These are phyloP conservation scores for Mastacembelus armatus DNA, from an alignment of 2,797 vertebrate species.

Conservation along the genomic window DNA sequence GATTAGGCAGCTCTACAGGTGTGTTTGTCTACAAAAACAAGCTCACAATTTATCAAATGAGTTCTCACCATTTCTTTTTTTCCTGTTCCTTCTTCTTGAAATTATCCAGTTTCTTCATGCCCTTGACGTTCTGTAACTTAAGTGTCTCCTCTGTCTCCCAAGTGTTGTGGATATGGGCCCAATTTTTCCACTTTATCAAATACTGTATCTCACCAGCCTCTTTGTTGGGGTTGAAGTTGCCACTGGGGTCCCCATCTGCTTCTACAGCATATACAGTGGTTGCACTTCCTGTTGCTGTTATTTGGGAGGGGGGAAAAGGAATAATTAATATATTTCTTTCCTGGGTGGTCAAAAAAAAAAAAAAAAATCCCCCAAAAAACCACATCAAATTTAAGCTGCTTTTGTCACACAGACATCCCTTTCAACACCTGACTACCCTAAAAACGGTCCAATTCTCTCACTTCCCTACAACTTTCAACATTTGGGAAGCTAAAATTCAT, in stretches of 20 bases:
- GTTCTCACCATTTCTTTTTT: constrained; percentile 90
- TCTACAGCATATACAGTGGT: constrained; percentile 98
- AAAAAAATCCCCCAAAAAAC: too few relatives aligned
- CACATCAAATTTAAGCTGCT: too few relatives aligned
- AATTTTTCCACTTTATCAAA: constrained; percentile 99
- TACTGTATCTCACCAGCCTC: constrained; percentile 93
- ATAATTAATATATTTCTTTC: not conserved
- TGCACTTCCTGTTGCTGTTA: constrained; percentile 90
- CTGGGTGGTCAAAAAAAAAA: too few relatives aligned
- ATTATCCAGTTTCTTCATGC: constrained; percentile 99
- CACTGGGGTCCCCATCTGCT: constrained; percentile 95
- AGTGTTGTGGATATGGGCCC: constrained; percentile 99
- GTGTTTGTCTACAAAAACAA: too few relatives aligned
- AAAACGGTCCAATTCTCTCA: too few relatives aligned
- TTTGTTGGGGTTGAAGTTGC: constrained; percentile 88
- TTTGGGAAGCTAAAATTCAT: too few relatives aligned
- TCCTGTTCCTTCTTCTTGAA: constrained; percentile 99
- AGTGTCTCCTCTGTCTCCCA: constrained; percentile 98
- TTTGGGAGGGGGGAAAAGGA: not conserved
- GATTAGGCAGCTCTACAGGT: too few relatives aligned
- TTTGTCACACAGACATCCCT: too few relatives aligned
- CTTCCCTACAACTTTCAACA: too few relatives aligned
- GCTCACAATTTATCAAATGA: too few relatives aligned
- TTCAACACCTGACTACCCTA: too few relatives aligned
- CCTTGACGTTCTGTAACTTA: constrained; percentile 96